Base-by-base conservation (phyloP, 2,888 invertebrate genomes). In the Saturnia japonica region DNA sequence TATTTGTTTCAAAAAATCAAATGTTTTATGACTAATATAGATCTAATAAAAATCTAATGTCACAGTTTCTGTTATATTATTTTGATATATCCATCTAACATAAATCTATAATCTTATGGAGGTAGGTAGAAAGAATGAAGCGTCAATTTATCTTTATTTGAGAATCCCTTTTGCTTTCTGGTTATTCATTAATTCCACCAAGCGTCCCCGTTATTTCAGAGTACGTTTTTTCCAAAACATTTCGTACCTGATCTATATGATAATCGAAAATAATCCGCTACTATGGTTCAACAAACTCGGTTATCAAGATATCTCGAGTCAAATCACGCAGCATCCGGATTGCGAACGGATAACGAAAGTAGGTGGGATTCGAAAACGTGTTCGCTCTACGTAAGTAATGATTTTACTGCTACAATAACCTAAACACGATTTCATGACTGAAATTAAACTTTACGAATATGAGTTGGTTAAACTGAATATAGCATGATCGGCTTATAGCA, bases 301-400 rank as follows among this genome's bases (percentile, higher is more conserved):
- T 68, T 40, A 66, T 54, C 54, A 66, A 51, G 64, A 40, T 28
- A 67, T 70, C 40, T 70, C 51, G 43, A 70, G 42, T 70, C 25
- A 42, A 42, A 67, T 67, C 66, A 66, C 67, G 70, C 66, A 42
- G 54, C 66, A 28, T 70, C 66, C 16, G 64, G 66, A 70, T 54
- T 66, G 51, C 42, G 70, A 67, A 69, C 64, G 19, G 34, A 45
- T 69, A 69, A 69, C 57, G 57, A 51, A 43, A 54, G 40, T 16
- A 62, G 42, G 51, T 2, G 66, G 40, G 34, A 40, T 64, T 64
- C 19, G 19, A 19, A 64, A 40, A 64, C 64, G 34, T 64, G 64
- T 64, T 64, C 40, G 16, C 40, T 19, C 64, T 64, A 40, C 34
- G n/a, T 64, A 64, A 34, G 64, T 64, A 64, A 64, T 40, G 19